phyloP scores from a whole-genome alignment of 2,888 invertebrate species.

The Drosophila anomalata region DNA sequence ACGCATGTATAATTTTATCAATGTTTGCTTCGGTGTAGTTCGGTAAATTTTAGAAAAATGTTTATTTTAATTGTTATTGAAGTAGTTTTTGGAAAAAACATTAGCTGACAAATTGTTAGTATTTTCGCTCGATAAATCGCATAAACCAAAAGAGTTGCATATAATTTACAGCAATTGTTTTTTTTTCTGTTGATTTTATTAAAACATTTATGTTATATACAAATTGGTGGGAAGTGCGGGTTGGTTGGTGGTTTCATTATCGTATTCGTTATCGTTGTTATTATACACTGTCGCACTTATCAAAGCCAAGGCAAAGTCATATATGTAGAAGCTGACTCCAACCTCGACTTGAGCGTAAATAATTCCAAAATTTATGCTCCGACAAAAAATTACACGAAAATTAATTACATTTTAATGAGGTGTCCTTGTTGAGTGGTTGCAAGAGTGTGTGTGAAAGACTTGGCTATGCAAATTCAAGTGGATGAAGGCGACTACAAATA shows the following conservation, averaged over 20 bases:
- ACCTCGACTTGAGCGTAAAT: constrained; percentile 80
- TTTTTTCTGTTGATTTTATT: constrained; percentile 15
- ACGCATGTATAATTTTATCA: constrained; percentile 81
- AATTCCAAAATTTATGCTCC: constrained; percentile 83
- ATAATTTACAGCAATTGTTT: constrained; percentile 60
- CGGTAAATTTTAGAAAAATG: constrained; percentile 26
- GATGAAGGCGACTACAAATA: constrained; percentile 17
- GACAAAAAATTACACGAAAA: constrained; percentile 82
- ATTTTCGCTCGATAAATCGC: constrained; percentile 45
- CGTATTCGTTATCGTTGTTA: constrained; percentile 18
- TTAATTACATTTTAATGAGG: constrained; percentile 76
- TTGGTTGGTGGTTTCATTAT: constrained; percentile 26
- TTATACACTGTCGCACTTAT: constrained; percentile 82
- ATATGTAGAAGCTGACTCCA: constrained; percentile 62
- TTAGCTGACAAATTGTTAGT: constrained; percentile 41
- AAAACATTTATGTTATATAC: constrained; percentile 52
- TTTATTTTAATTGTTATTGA: constrained; percentile 39
- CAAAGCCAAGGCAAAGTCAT: constrained; percentile 80
- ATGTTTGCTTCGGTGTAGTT: constrained; percentile 40
- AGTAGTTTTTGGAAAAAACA: constrained; percentile 58
- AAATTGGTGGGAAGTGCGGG: constrained; percentile 49
- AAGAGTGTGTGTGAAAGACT: constrained; percentile 12
- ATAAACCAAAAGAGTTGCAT: constrained; percentile 60
- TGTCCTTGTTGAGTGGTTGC: constrained; percentile 44
- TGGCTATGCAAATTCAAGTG: constrained; percentile 42